Evolutionary conservation across 1,140 invertebrate genomes (phyloP).

Genomic region (Ladona fulva): DNA sequence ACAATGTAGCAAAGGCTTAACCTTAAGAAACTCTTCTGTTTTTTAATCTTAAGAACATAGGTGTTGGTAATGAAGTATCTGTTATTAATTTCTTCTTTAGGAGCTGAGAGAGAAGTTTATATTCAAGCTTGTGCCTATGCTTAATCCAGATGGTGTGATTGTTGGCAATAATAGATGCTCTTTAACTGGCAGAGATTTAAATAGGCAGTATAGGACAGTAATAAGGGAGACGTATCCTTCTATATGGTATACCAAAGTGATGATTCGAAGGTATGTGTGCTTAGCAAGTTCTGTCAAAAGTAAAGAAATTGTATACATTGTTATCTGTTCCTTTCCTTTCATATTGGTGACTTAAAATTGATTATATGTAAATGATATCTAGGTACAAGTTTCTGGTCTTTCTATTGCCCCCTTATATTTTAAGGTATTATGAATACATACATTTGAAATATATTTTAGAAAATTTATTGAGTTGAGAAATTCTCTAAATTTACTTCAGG

Average conservation of each 20-base stretch:
- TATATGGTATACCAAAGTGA: conserved; percentile 86
- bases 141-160: conserved; percentile 93
- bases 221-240: conserved; percentile 84
- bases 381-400: neutral
- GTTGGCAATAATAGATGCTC: conserved; percentile 89
- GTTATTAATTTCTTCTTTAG: conserved; percentile 29
- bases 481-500: conserved; percentile 36
- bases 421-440: conserved; percentile 13
- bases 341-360: neutral
- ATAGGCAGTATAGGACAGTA: conserved; percentile 80
- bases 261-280: conserved; percentile 64
- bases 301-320: no score
- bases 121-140: conserved; percentile 91
- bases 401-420: conserved; percentile 11
- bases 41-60: no score
- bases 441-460: neutral
- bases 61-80: neutral
- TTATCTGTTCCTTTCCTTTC: no score
- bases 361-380: neutral
- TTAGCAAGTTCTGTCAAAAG: no score
- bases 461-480: neutral
- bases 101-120: conserved; percentile 87
- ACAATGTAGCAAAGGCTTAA: conserved; percentile 12
- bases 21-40: no score
- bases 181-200: conserved; percentile 75